Evolutionary conservation across 2,888 invertebrate genomes (phyloP).

Genomic region (Drosophila hamatofila): DNA sequence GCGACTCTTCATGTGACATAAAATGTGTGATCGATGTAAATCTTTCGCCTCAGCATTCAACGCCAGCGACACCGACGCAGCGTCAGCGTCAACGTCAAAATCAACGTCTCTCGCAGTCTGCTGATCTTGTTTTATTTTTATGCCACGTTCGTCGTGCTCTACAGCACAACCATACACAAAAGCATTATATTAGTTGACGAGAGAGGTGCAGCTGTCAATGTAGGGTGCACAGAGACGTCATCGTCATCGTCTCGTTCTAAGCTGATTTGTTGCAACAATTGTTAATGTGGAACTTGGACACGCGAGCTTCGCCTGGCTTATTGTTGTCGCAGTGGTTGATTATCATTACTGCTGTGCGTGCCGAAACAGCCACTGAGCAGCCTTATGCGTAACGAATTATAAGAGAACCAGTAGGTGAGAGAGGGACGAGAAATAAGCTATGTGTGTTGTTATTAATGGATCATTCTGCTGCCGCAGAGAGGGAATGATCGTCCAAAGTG

Average conservation of each 20-base stretch:
- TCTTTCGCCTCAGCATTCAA: conserved; percentile 72
- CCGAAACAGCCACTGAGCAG: conserved; percentile 34
- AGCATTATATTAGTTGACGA: background rate
- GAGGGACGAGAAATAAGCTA: background rate
- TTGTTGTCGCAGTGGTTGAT: conserved; percentile 42
- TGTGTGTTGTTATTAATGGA: conserved; percentile 6
- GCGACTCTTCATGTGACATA: conserved; percentile 75
- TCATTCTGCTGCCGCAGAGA: background rate
- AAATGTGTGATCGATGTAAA: conserved; percentile 82
- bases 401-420: background rate
- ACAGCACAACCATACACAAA: conserved; percentile 25
- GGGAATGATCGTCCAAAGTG: background rate
- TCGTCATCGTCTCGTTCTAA: conserved; percentile 45
- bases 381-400: conserved; percentile 41
- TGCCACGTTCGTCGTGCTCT: conserved; percentile 45
- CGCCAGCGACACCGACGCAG: conserved; percentile 3
- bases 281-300: conserved; percentile 62
- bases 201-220: background rate
- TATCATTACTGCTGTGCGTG: conserved; percentile 61
- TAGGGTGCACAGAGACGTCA: conserved; percentile 33
- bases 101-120: conserved; percentile 54
- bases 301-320: conserved; percentile 41
- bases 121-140: conserved; percentile 77
- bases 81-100: background rate
- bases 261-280: conserved; percentile 73